Conservation (phyloP, 2,113 vertebrate species). For the Plecturocebus donacophilus region DNA sequence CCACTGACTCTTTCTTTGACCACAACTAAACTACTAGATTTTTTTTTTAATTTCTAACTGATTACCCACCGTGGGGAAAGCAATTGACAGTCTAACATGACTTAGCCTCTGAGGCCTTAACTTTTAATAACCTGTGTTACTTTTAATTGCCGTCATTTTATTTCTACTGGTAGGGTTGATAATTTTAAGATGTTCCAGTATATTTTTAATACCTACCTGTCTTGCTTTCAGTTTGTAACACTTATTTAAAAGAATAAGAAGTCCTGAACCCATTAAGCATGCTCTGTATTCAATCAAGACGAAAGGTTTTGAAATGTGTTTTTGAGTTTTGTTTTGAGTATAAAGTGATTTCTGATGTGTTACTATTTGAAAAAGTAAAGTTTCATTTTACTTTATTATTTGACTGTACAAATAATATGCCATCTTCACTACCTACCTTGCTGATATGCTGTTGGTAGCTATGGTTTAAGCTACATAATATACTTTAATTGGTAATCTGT, state of each 20-base stretch:
- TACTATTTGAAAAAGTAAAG: constrained; percentile 39
- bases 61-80: constrained; percentile 49
- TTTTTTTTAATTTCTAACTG: constrained; percentile 71
- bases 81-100: constrained; percentile 75
- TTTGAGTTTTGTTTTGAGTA: background rate
- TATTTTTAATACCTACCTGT: constrained; percentile 70
- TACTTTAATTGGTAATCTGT: background rate
- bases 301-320: constrained; percentile 52
- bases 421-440: background rate
- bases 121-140: constrained; percentile 72
- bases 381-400: constrained; percentile 48
- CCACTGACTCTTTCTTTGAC: constrained; percentile 63
- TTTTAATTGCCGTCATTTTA: constrained; percentile 64
- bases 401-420: constrained; percentile 33
- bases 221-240: constrained; percentile 73
- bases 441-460: background rate
- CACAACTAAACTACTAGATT: constrained; percentile 55
- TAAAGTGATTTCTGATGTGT: constrained; percentile 50
- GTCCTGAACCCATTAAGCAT: constrained; percentile 67
- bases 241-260: constrained; percentile 68
- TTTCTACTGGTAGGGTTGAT: constrained; percentile 60
- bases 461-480: background rate
- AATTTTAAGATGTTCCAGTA: constrained; percentile 67
- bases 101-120: constrained; percentile 67
- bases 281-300: constrained; percentile 60